These are phyloP conservation scores for Achroia grisella DNA, from an alignment of 1,140 invertebrate genomes.

Conservation along the genomic window DNA sequence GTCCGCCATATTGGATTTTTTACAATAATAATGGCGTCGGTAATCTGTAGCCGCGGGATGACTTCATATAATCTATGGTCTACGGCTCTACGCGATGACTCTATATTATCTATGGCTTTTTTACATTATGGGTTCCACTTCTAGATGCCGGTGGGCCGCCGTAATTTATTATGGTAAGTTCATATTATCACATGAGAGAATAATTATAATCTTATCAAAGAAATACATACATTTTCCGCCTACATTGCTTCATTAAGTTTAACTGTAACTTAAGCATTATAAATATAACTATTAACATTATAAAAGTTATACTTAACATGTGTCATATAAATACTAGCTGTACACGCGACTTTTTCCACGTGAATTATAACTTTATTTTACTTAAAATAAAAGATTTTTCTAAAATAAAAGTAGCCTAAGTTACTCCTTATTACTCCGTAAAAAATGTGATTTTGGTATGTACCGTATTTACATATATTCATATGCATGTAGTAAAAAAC, in stretches of 20 bases:
- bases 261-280: neutral
- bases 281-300: too few relatives aligned
- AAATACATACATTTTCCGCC: neutral
- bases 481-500: too few relatives aligned
- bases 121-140: conserved; percentile 1
- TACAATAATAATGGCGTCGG: conserved; percentile 17
- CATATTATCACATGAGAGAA: conserved; percentile 2
- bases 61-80: conserved; percentile 34
- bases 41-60: conserved; percentile 24
- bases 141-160: neutral
- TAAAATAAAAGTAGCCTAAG: too few relatives aligned
- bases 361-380: too few relatives aligned
- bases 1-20: conserved; percentile 22
- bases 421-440: too few relatives aligned
- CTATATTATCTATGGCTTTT: conserved; percentile 28
- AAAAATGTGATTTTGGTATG: too few relatives aligned
- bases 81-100: conserved; percentile 21
- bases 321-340: too few relatives aligned
- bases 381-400: too few relatives aligned
- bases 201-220: neutral
- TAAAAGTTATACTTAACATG: too few relatives aligned
- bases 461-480: too few relatives aligned
- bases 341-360: too few relatives aligned
- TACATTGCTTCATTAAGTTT: neutral
- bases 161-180: neutral